Evolutionary conservation across 1,140 invertebrate genomes (phyloP), one percentile per base, ranked within the genome.

Genomic region (Anthonomus grandis): DNA sequence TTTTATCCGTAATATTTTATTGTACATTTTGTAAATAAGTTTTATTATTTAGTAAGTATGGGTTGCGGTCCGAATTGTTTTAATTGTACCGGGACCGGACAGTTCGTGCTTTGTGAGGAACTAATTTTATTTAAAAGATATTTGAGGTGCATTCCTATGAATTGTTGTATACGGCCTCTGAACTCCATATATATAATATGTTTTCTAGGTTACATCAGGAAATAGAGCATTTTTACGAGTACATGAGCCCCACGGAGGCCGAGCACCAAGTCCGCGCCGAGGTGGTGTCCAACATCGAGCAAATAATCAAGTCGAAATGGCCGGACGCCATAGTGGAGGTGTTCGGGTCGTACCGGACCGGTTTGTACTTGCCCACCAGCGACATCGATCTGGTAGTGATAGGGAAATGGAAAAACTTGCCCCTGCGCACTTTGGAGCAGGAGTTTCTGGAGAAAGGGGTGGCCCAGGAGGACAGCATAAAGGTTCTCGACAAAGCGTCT

Each of bases 341-440:
- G 63, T 97, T 97, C 82, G 95, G 94, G 65, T 95, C 91, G 65
- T 97, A 95, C 79, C 83, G 91, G 60, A 97, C 94, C 45, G 93
- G 93, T 50, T 83, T 97, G 52, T 97, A 97, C 79, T 80, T 97
- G 71, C 94, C 94, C 56, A 97, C 94, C 73, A 97, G 94, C 82
- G 95, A 98, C 79, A 97, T 98, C 74, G 95, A 98, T 80, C 83
- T 98, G 68, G 95, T 97, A 61, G 92, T 98, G 51, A 89, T 94
- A 75, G 93, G 93, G 71, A 89, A 93, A 68, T 98, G 95, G 95
- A 85, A 91, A 64, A 86, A 89, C 71, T 79, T 93, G 67, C 95
- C 95, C 55, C 78, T 98, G 51, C 83, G 89, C 66, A 95, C 92
- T 4, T 77, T 98, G 60, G 91, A 97, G 78, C 85, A 89, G 68